A percentile compares a stretch with the other conserved stretches of the same genome.
phyloP scores from a whole-genome alignment of 2,113 vertebrate genomes.

The Drymodes brunneopygia region DNA sequence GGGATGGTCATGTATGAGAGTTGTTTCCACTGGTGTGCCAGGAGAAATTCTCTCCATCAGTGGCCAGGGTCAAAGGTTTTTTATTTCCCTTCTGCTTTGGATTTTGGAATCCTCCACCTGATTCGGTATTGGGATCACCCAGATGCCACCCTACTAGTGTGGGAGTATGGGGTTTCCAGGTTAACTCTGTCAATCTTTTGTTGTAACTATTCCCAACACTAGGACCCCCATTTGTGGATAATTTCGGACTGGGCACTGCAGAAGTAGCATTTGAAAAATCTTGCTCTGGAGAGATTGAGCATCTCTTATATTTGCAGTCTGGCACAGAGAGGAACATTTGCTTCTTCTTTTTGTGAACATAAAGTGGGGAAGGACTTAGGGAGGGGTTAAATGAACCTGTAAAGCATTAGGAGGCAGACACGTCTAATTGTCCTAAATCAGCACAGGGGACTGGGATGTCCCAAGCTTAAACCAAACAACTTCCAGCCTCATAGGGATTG shows the following conservation, averaged over 20 bases:
- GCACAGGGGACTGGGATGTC: neutral
- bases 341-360: neutral
- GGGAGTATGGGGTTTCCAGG: neutral
- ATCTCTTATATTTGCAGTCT: neutral
- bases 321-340: neutral
- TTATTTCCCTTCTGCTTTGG: neutral
- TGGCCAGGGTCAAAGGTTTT: neutral
- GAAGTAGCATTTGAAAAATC: neutral
- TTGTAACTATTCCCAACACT: neutral
- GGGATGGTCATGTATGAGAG: fast-evolving
- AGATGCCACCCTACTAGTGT: neutral
- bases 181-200: neutral
- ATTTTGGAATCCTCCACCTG: neutral
- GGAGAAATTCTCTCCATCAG: neutral
- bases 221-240: fast-evolving
- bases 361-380: fast-evolving
- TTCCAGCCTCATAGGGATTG: neutral
- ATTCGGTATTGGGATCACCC: neutral
- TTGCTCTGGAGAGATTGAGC: neutral
- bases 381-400: neutral
- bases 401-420: neutral
- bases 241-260: neutral
- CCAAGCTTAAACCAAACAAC: neutral
- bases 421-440: neutral
- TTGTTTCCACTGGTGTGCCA: fast-evolving